phyloP scores from a whole-genome alignment of 2,113 vertebrate species.

The Perca schrenkii region DNA sequence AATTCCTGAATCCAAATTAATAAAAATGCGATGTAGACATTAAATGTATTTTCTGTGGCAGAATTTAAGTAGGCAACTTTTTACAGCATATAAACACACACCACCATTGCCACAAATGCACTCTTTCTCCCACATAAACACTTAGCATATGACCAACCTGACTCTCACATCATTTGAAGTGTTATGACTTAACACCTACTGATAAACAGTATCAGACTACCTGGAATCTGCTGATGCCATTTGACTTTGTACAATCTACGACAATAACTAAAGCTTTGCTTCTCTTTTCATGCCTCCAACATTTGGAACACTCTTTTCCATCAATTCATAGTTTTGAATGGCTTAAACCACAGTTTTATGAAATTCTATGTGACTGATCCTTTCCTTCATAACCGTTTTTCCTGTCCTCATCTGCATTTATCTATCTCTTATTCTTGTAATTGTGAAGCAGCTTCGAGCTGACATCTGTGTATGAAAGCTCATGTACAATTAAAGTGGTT shows the following conservation, averaged over 20 bases:
- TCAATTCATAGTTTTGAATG: background rate
- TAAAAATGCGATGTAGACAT: background rate
- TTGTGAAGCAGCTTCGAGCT: background rate
- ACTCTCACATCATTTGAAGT: background rate
- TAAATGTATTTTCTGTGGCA: background rate
- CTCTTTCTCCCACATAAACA: background rate
- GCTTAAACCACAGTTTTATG: background rate
- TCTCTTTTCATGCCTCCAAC: background rate
- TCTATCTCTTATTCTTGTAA: background rate
- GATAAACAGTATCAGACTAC: background rate
- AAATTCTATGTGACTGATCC: background rate
- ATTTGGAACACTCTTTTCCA: background rate
- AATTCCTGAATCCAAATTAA: background rate
- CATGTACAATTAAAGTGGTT: background rate
- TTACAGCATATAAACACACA: background rate
- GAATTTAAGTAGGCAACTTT: background rate
- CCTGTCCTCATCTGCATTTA: background rate
- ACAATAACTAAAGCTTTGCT: background rate
- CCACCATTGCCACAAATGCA: background rate
- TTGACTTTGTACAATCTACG: background rate
- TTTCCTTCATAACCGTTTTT: too few species aligned
- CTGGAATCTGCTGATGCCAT: background rate
- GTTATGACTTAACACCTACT: background rate
- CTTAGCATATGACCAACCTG: constrained; percentile 6
- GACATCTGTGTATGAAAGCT: background rate